Conservation (phyloP, 2,888 invertebrate species). For the Thecocarcelia acutangulata region DNA sequence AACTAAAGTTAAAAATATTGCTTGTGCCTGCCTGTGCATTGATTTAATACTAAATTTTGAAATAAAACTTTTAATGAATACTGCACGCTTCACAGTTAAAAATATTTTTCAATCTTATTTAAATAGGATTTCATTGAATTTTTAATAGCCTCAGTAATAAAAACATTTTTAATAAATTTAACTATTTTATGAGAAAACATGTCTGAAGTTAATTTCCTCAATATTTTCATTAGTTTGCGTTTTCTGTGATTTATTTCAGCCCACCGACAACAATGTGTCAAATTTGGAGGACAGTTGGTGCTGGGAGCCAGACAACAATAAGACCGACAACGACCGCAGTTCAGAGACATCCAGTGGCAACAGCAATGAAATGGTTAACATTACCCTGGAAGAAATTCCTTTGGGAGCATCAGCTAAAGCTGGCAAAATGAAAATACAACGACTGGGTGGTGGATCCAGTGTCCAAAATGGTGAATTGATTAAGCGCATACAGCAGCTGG, state of each 20-base stretch:
- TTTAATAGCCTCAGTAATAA: conserved; percentile 42
- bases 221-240: background rate
- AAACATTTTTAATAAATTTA: conserved; percentile 31
- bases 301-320: conserved; percentile 80
- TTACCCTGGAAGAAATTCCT: conserved; percentile 73
- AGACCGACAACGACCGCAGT: conserved; percentile 73
- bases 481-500: conserved; percentile 81
- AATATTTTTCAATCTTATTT: conserved; percentile 20
- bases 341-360: conserved; percentile 73
- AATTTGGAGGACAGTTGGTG: conserved; percentile 81
- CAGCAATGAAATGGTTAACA: conserved; percentile 74
- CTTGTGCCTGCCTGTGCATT: conserved; percentile 57
- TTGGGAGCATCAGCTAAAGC: conserved; percentile 72
- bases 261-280: conserved; percentile 73
- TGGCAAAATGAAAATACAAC: conserved; percentile 80
- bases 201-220: conserved; percentile 28
- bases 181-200: conserved; percentile 65
- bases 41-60: conserved; percentile 50
- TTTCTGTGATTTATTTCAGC: conserved; percentile 69
- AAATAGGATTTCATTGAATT: conserved; percentile 23
- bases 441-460: conserved; percentile 46
- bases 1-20: conserved; percentile 46
- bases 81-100: conserved; percentile 54
- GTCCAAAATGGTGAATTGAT: conserved; percentile 75
- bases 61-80: conserved; percentile 56